phyloP scores from a whole-genome alignment of 2,113 vertebrate species.

The Eidolon helvum region DNA sequence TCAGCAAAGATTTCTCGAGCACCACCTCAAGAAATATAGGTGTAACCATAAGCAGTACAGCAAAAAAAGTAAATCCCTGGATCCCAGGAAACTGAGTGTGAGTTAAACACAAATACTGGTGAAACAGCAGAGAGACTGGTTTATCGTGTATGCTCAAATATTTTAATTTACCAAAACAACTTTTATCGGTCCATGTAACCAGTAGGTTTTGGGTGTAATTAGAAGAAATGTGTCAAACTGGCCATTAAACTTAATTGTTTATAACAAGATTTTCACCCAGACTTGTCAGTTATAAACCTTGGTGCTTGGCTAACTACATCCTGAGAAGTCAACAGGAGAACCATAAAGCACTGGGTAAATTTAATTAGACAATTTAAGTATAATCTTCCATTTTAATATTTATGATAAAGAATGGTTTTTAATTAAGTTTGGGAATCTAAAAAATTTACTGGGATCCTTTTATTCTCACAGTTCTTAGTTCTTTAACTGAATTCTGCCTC shows the following conservation, averaged over 20 bases:
- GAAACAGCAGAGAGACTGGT: not conserved
- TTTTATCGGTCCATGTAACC: not conserved
- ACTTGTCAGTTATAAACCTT: not conserved
- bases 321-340: not conserved
- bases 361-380: slow-evolving; percentile 14
- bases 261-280: not conserved
- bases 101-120: not conserved
- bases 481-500: not conserved
- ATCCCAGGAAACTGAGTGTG: not conserved
- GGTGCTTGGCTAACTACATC: not conserved
- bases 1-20: not conserved
- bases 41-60: not conserved
- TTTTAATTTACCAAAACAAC: slow-evolving; percentile 1
- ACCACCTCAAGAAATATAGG: not conserved
- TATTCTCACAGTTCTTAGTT: not conserved
- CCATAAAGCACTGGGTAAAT: not conserved
- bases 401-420: slow-evolving; percentile 16
- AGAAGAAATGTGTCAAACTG: not conserved
- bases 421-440: not conserved
- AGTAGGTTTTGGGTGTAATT: not conserved
- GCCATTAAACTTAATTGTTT: not conserved
- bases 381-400: not conserved
- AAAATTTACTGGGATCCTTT: not conserved
- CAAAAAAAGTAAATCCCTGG: not conserved
- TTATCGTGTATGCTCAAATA: not conserved